phyloP scores from a whole-genome alignment of 2,888 invertebrate genomes.

The Actias luna region DNA sequence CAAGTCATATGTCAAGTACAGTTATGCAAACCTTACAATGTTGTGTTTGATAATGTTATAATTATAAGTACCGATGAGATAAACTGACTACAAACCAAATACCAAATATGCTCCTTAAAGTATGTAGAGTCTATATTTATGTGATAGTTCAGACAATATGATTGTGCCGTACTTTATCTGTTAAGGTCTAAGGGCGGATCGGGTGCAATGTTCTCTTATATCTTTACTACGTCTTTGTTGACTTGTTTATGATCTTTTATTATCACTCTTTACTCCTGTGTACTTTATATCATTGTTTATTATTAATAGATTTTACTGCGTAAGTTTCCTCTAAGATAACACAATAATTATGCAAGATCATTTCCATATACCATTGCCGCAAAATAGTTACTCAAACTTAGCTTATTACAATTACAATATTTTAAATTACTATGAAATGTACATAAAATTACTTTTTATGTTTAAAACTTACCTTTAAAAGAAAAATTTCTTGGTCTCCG shows the following conservation, averaged over 20 bases:
- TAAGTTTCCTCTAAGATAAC: constrained; percentile 47
- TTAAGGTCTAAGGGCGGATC: constrained; percentile 59
- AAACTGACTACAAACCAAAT: constrained; percentile 19
- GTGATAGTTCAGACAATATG: constrained; percentile 48
- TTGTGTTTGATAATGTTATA: constrained; percentile 21
- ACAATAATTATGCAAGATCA: constrained; percentile 20
- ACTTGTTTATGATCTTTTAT: constrained; percentile 71
- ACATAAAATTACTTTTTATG: neutral
- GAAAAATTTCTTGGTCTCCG: constrained; percentile 68
- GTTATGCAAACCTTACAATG: constrained; percentile 11
- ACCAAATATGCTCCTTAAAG: constrained; percentile 34
- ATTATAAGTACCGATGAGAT: constrained; percentile 20
- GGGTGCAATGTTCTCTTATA: constrained; percentile 68
- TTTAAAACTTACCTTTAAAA: constrained; percentile 61
- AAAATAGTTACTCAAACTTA: constrained; percentile 3
- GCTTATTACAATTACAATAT: neutral
- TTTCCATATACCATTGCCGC: neutral
- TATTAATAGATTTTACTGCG: constrained; percentile 66
- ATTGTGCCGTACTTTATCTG: constrained; percentile 41
- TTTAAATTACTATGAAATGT: neutral
- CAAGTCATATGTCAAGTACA: constrained; percentile 1
- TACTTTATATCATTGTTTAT: constrained; percentile 49
- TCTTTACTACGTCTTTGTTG: constrained; percentile 60
- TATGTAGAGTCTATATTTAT: constrained; percentile 28
- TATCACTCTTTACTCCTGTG: constrained; percentile 53